These are phyloP conservation scores for Hypselothyrea guttata DNA, from an alignment of 2,888 invertebrate species.

Conservation along the genomic window DNA sequence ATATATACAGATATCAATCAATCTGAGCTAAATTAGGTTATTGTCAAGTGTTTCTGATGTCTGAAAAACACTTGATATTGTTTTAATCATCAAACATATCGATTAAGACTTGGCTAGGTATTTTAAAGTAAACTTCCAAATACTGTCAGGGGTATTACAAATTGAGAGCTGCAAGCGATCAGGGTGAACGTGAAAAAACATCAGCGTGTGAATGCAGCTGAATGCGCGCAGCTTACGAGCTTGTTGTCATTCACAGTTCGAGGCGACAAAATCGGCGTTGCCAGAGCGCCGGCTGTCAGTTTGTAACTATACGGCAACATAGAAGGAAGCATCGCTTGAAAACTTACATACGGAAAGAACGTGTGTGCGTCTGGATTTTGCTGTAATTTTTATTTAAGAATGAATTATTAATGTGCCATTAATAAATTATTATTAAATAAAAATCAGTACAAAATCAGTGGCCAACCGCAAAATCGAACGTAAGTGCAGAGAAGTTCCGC, in stretches of 20 bases:
- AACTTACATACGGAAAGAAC: slow-evolving; percentile 40
- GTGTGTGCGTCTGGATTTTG: slow-evolving; percentile 77
- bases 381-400: slow-evolving; percentile 81
- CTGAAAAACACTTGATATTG: too few species aligned
- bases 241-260: slow-evolving; percentile 14
- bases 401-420: slow-evolving; percentile 75
- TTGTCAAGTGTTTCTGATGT: too few species aligned
- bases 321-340: slow-evolving; percentile 29
- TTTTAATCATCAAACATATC: too few species aligned
- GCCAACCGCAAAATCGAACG: slow-evolving; percentile 70
- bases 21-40: too few species aligned
- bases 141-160: too few species aligned
- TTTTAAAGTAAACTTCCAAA: too few species aligned
- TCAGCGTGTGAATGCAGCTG: neutral
- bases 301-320: slow-evolving; percentile 41
- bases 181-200: neutral
- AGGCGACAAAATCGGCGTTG: slow-evolving; percentile 26
- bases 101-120: too few species aligned
- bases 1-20: too few species aligned
- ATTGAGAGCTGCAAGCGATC: neutral
- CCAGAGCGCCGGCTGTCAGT: slow-evolving; percentile 37
- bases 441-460: slow-evolving; percentile 79
- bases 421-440: slow-evolving; percentile 81
- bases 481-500: slow-evolving; percentile 45
- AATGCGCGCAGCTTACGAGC: slow-evolving; percentile 14